phyloP scores from a whole-genome alignment of 2,113 vertebrate species.

The Neogale vison region DNA sequence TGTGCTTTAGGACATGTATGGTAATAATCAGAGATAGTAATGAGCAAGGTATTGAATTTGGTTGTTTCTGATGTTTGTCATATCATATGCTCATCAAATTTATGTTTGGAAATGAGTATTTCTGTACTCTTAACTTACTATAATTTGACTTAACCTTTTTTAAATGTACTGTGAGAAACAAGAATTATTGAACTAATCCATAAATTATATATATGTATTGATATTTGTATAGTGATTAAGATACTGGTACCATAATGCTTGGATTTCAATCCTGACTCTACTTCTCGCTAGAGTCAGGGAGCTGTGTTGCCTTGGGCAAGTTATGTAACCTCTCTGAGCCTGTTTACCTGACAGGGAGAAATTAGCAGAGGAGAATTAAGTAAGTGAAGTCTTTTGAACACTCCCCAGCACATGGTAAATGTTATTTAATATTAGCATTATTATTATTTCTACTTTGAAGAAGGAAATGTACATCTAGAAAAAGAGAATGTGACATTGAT shows the following conservation, averaged over 20 bases:
- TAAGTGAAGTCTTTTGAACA: conserved; percentile 42
- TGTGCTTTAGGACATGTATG: conserved; percentile 81
- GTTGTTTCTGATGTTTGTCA: conserved; percentile 78
- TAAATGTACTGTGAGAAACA: not conserved
- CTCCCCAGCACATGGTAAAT: not conserved
- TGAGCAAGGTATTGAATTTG: conserved; percentile 49
- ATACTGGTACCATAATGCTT: not conserved
- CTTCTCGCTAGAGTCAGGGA: not conserved
- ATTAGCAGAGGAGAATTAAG: conserved; percentile 24
- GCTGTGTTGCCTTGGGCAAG: conserved; percentile 5
- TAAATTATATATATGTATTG: not conserved
- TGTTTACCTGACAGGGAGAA: conserved; percentile 30
- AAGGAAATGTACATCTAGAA: not conserved
- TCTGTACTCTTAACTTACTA: conserved; percentile 31
- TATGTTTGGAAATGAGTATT: conserved; percentile 59
- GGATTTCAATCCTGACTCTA: not conserved
- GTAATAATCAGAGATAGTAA: conserved; percentile 79
- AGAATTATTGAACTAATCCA: not conserved
- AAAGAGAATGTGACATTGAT: not conserved
- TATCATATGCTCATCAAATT: conserved; percentile 66
- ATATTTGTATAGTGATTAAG: not conserved
- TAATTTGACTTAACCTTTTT: conserved; percentile 50
- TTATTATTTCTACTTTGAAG: conserved; percentile 43
- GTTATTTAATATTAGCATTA: conserved; percentile 22
- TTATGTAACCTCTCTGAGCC: not conserved